Evolutionary conservation across 2,888 invertebrate species (phyloP), one percentile per base, ranked within the genome.

Genomic region (Abrostola triplasia): DNA sequence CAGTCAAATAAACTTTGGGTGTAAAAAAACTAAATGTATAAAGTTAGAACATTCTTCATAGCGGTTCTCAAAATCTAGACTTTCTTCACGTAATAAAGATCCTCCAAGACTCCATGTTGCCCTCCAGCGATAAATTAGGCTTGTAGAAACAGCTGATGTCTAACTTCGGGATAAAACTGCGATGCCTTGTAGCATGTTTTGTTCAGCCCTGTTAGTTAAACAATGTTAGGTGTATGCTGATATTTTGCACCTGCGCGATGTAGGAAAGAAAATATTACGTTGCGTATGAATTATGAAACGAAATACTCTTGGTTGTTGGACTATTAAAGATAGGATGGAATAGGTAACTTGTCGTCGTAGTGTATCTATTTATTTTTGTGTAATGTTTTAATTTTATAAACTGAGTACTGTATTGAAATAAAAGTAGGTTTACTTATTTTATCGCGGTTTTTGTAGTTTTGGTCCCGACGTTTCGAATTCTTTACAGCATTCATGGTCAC

Each of bases 101-200:
- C 66, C 70, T 54, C 56, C 35, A 55, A 73, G 70, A 74, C 66
- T 69, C 64, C 69, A 64, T 59, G 52, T 64, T 49, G 53, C 37
- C 9, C 44, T 52, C 5, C 40, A 59, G 74, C 61, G 59, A 73
- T 70, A 74, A 74, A 66, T 74, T 59, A 66, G 42, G 13, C 24
- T 69, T 47, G 36, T 55, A 53, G 68, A 50, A 69, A 64, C 73
- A 72, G 68, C 66, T 70, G 49, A 70, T 66, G 59, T 55, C 51
- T 74, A 61, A 64, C 47, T 72, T 73, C 56, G 40, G 37, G 53
- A 59, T 54, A 40, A 72, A 71, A 72, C 56, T 71, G 62, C 56
- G 38, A 56, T 54, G 49, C 24, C 36, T 36, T 50, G 6, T 44
- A 44, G 11, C 42, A 37, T 59, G 67, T 62, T 70, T 42, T 62